Evolutionary conservation across 2,113 vertebrate species (phyloP).

Genomic region (western clawed frog (Xenopus tropicalis)): UCB_Xtro_10.0 CM004451.2:65165001-65165500

Average conservation of each 20-base stretch:
- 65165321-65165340: conserved; percentile 77
- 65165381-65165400: conserved; percentile 73
- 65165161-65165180: background rate
- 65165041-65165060: no score
- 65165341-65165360: conserved; percentile 68
- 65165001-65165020: no score
- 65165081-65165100: no score
- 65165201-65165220: background rate
- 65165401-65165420: conserved; percentile 61
- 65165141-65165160: background rate
- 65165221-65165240: background rate
- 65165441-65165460: conserved; percentile 40
- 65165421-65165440: conserved; percentile 43
- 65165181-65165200: background rate
- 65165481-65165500: conserved; percentile 52
- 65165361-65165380: conserved; percentile 60
- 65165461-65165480: conserved; percentile 48
- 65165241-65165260: conserved; percentile 53
- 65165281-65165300: conserved; percentile 73
- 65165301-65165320: conserved; percentile 71
- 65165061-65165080: no score
- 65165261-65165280: conserved; percentile 77
- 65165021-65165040: no score
- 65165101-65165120: no score
- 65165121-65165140: no score